Conservation (phyloP, 2,888 invertebrate genomes). For the Reticulitermes lucifugus region DNA sequence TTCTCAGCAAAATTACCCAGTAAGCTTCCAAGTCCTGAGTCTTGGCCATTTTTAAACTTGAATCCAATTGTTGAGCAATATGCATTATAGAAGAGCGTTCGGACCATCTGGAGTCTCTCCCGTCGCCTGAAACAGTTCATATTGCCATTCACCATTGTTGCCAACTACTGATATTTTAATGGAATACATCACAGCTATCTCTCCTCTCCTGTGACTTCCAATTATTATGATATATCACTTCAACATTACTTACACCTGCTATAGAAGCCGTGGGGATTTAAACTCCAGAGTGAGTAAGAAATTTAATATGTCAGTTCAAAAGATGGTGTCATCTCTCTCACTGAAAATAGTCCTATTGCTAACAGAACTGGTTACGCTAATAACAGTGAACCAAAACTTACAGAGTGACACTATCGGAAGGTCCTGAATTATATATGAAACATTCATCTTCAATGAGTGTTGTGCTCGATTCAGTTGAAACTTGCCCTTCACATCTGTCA, state of each 20-base stretch:
- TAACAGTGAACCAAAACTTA: constrained; percentile 52
- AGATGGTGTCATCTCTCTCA: no score
- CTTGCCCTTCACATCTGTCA: constrained; percentile 54
- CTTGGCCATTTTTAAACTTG: constrained; percentile 66
- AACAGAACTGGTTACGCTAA: neutral
- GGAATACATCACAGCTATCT: no score
- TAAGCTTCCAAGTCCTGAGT: constrained; percentile 66
- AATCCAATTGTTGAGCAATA: constrained; percentile 69
- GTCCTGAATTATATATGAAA: constrained; percentile 54
- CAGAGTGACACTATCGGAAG: constrained; percentile 56
- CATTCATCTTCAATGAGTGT: constrained; percentile 64
- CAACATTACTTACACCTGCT: no score
- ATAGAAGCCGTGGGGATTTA: no score
- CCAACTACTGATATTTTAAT: neutral
- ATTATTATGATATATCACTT: no score
- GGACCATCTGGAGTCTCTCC: constrained; percentile 67
- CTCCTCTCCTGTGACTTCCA: no score
- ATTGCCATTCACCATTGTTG: neutral
- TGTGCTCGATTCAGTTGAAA: constrained; percentile 61
- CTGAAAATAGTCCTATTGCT: no score
- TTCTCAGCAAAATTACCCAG: constrained; percentile 71
- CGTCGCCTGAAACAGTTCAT: constrained; percentile 61
- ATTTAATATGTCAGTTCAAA: no score
- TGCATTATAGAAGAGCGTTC: constrained; percentile 68
- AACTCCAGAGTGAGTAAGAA: no score